Conservation (phyloP, 2,797 vertebrate species). For the Austrolebias charrua region DNA sequence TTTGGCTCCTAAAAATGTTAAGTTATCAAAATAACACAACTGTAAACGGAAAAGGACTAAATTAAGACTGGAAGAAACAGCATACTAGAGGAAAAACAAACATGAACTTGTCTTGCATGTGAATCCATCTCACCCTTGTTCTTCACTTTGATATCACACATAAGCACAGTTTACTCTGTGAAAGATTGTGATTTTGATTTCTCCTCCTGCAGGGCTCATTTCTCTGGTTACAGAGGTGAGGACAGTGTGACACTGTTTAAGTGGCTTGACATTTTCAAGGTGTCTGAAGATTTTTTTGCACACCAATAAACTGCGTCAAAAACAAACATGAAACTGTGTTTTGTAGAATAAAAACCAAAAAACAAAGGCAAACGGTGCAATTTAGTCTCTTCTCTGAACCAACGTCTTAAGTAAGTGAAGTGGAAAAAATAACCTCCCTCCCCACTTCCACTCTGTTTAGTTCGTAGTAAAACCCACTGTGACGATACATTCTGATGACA, state of each 20-base stretch:
- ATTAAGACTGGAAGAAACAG: not conserved
- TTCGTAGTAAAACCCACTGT: conserved; percentile 24
- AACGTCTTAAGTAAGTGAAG: not conserved
- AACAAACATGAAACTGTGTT: not conserved
- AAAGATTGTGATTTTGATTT: conserved; percentile 62
- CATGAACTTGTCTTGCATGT: conserved; percentile 9
- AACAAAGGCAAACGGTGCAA: not conserved
- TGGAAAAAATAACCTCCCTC: not conserved
- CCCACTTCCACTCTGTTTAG: conserved; percentile 8
- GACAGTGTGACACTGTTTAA: conserved; percentile 59
- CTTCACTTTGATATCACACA: conserved; percentile 5
- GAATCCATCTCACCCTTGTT: not conserved
- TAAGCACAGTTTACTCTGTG: conserved; percentile 34
- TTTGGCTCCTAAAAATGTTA: conserved; percentile 19
- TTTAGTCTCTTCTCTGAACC: not conserved
- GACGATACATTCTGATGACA: conserved; percentile 51
- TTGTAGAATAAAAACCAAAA: not conserved
- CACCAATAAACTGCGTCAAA: not conserved
- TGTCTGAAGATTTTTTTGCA: not conserved
- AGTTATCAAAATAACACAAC: conserved; percentile 27
- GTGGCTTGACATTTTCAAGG: conserved; percentile 71
- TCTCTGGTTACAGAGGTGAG: conserved; percentile 68
- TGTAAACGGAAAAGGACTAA: conserved; percentile 3
- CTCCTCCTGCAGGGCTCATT: conserved; percentile 64
- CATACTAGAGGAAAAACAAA: not conserved